Evolutionary conservation across 2,888 invertebrate genomes (phyloP).

Genomic region (Epiblema foenella): DNA sequence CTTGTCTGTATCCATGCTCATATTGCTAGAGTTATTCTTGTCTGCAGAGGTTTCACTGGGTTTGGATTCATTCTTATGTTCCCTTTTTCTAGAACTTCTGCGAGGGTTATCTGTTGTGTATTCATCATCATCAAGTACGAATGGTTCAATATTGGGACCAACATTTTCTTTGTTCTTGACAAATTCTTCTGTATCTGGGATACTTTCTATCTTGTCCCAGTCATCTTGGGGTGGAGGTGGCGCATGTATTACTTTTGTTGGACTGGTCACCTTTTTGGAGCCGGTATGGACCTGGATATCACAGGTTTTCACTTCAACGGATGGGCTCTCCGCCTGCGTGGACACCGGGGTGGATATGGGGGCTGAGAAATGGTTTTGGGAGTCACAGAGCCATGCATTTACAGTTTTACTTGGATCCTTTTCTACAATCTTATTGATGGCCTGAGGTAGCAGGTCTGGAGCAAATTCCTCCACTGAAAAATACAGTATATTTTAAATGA

Average conservation of each 20-base stretch:
- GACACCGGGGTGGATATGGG: slow-evolving; percentile 59
- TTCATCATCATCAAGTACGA: slow-evolving; percentile 61
- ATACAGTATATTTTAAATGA: slow-evolving; percentile 19
- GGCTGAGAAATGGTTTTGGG: slow-evolving; percentile 76
- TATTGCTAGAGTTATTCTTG: slow-evolving; percentile 58
- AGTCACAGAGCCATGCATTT: slow-evolving; percentile 72
- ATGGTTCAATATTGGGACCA: slow-evolving; percentile 66
- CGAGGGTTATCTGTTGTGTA: slow-evolving; percentile 67
- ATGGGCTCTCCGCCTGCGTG: slow-evolving; percentile 55
- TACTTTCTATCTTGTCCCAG: slow-evolving; percentile 76
- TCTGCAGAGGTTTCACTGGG: slow-evolving; percentile 51
- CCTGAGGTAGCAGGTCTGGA: slow-evolving; percentile 51
- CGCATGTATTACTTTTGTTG: slow-evolving; percentile 57
- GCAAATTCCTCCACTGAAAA: slow-evolving; percentile 70
- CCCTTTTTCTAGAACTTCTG: slow-evolving; percentile 71
- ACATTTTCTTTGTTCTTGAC: slow-evolving; percentile 60
- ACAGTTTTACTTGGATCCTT: slow-evolving; percentile 70
- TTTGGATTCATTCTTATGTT: slow-evolving; percentile 54
- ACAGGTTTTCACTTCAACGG: slow-evolving; percentile 59
- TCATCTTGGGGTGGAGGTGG: slow-evolving; percentile 66
- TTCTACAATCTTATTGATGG: slow-evolving; percentile 51
- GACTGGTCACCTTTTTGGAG: slow-evolving; percentile 55
- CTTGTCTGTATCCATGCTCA: slow-evolving; percentile 59
- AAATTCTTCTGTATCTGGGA: slow-evolving; percentile 63
- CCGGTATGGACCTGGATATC: slow-evolving; percentile 65